phyloP scores from a whole-genome alignment of 2,888 invertebrate species.

The Theretra japonica region DNA sequence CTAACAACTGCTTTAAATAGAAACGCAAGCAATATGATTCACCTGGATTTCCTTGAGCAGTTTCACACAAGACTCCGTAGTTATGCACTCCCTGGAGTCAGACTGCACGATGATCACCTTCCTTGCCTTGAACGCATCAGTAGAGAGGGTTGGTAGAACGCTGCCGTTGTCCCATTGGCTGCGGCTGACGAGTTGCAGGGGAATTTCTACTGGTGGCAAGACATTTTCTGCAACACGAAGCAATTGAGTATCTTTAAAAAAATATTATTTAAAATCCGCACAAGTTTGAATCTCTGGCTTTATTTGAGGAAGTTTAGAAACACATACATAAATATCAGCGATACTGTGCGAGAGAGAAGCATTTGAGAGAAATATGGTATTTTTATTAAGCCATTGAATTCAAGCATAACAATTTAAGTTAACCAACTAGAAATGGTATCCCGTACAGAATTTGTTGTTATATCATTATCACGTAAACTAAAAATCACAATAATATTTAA shows the following conservation, averaged over 20 bases:
- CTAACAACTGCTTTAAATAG: background rate
- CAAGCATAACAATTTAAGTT: too few species aligned
- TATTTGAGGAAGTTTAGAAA: too few species aligned
- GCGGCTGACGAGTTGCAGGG: conserved; percentile 55
- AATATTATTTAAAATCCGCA: too few species aligned
- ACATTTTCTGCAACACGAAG: conserved; percentile 60
- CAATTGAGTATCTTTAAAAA: too few species aligned
- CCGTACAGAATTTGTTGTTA: background rate
- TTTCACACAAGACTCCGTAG: conserved; percentile 55
- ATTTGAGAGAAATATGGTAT: too few species aligned
- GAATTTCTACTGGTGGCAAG: conserved; percentile 61
- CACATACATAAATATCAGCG: too few species aligned
- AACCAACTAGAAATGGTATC: too few species aligned
- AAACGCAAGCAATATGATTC: conserved; percentile 29
- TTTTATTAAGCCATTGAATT: too few species aligned
- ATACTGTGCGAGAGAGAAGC: too few species aligned
- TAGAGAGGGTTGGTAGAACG: conserved; percentile 27
- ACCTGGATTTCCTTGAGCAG: conserved; percentile 75
- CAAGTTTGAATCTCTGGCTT: too few species aligned
- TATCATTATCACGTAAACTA: background rate
- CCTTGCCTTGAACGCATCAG: conserved; percentile 47
- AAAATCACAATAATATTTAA: background rate
- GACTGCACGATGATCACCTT: conserved; percentile 76
- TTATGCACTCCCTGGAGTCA: conserved; percentile 63
- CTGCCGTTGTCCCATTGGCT: conserved; percentile 50